Conservation (phyloP, 2,113 vertebrate genomes). For the Barnardius zonarius region DNA sequence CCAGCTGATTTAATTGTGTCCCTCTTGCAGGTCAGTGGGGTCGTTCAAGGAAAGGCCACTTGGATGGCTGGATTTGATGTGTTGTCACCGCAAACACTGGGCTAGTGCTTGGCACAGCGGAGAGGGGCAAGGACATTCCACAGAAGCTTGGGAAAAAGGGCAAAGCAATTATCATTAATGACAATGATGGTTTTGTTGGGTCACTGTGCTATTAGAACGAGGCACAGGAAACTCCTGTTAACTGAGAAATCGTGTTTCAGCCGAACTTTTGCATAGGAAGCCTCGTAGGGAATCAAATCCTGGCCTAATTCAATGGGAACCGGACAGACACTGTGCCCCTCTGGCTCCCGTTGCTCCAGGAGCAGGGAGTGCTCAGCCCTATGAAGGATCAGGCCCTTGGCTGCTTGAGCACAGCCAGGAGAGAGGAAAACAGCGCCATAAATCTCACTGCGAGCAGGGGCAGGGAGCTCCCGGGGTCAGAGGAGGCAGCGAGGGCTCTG, state of each 20-base stretch:
- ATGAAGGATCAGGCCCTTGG: neutral
- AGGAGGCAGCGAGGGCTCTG: neutral
- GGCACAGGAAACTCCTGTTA: neutral
- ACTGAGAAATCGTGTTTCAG: neutral
- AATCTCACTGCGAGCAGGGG: neutral
- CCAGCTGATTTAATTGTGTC: neutral
- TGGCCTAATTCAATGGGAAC: neutral
- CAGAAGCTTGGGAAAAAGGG: neutral
- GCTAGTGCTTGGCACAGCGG: neutral
- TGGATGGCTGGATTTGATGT: neutral
- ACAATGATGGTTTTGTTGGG: neutral
- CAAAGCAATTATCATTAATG: neutral
- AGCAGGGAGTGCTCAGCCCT: neutral
- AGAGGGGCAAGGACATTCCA: neutral
- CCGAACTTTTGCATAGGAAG: neutral
- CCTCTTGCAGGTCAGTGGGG: neutral
- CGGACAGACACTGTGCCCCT: neutral
- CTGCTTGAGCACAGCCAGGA: neutral
- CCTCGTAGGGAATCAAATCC: neutral
- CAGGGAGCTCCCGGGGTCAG: neutral
- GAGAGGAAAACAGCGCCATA: constrained; percentile 4
- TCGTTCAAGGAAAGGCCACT: neutral
- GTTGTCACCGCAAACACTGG: neutral
- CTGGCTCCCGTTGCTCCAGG: neutral
- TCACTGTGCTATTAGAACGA: neutral